phyloP scores from a whole-genome alignment of 1,140 invertebrate species.

The Atopsyche davidsoni region DNA sequence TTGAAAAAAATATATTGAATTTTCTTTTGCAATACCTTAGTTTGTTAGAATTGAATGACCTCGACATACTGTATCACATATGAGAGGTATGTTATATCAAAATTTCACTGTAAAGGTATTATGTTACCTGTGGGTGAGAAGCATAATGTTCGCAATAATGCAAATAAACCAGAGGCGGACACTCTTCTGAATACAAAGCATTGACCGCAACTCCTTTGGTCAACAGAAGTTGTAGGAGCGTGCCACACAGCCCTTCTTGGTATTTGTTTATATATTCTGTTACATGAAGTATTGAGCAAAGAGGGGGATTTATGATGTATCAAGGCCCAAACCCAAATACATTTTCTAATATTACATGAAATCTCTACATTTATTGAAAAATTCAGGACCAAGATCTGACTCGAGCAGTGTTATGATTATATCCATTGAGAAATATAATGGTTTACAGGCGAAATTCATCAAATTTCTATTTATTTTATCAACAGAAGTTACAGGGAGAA shows the following conservation, averaged over 20 bases:
- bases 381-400: slow-evolving; percentile 40
- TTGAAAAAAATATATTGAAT: too few species aligned
- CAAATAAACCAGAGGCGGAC: slow-evolving; percentile 45
- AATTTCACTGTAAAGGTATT: too few species aligned
- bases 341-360: slow-evolving; percentile 35
- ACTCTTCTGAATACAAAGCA: slow-evolving; percentile 38
- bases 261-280: slow-evolving; percentile 44
- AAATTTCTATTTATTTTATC: slow-evolving; percentile 37
- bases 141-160: slow-evolving; percentile 37
- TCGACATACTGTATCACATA: too few species aligned
- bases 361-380: slow-evolving; percentile 38
- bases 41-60: too few species aligned
- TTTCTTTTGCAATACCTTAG: too few species aligned
- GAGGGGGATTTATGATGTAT: slow-evolving; percentile 37
- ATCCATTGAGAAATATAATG: slow-evolving; percentile 42
- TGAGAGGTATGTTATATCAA: too few species aligned
- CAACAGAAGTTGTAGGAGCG: slow-evolving; percentile 42
- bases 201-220: slow-evolving; percentile 39
- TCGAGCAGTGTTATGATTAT: slow-evolving; percentile 38
- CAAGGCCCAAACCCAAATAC: slow-evolving; percentile 34
- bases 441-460: slow-evolving; percentile 41
- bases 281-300: slow-evolving; percentile 42
- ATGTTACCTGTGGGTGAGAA: slow-evolving; percentile 29
- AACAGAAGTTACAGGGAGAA: slow-evolving; percentile 36
- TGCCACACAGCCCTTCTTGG: slow-evolving; percentile 37